Evolutionary conservation across 2,888 invertebrate species (phyloP), one percentile per base, ranked within the genome.

Genomic region (Macrosoma leucophasiata): DNA sequence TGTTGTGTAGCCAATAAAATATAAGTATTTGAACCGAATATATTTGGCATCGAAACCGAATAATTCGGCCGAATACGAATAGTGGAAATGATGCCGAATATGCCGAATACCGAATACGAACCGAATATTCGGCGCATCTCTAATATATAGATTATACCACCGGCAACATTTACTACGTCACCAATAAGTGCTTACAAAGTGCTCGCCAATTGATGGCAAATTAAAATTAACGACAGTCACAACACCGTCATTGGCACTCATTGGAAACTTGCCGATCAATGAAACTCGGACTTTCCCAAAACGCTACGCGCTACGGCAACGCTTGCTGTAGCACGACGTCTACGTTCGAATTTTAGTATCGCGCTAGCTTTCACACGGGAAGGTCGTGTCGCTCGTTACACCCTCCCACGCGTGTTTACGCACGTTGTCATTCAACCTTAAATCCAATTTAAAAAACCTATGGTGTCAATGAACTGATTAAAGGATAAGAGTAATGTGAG

Each of bases 371-470:
- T 56, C 41, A 29, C 2, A 21, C 19, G 33, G 51, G 23, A 39
- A 3, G 58, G 39, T 21, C 29, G 75, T 53, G 48, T 58, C 55
- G 57, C 41, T 37, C 43, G 43, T 18, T 50, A 9, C 7, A 10
- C 17, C 18, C 28, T 25, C 15, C 5, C 54, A 49, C 61, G 64
- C 71, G 72, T 74, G 52, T 66, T 75, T 61, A 66, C 65, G 60
- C 48, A 56, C 75, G 78, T 52, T 55, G 61, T 53, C 57, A 39
- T 64, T 66, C 58, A 67, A 65, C 63, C 58, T 59, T 58, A 56
- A 73, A 79, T 77, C 73, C 63, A 68, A 78, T 81, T 76, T 51
- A 47, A 56, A 62, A 59, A 57, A 61, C n/a, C 53, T 43, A 62
- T 58, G 62, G 33, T 37, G 52, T 55, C 49, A 52, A 63, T 55